Conservation (phyloP, 2,797 vertebrate genomes). For the Mormyrus proboscirostris region DNA sequence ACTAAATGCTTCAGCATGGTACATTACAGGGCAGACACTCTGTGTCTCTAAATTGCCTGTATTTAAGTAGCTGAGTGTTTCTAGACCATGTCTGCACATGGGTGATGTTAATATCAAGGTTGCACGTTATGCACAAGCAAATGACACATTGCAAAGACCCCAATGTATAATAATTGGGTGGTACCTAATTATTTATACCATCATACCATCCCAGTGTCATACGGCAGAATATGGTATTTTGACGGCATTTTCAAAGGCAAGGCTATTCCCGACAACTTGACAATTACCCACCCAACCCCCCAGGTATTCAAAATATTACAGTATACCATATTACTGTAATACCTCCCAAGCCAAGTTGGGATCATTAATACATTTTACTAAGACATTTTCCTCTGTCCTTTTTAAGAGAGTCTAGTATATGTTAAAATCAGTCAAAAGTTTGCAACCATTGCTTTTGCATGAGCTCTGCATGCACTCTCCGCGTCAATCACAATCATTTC, state of each 20-base stretch:
- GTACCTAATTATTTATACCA: background rate
- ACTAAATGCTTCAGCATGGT: background rate
- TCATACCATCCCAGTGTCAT: background rate
- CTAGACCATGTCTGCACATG: background rate
- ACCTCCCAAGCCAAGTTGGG: background rate
- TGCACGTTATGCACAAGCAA: background rate
- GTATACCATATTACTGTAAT: background rate
- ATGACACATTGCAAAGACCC: background rate
- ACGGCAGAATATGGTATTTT: background rate
- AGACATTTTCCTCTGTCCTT: background rate
- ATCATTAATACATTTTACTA: background rate
- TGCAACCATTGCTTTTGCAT: background rate
- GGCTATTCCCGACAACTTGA: background rate
- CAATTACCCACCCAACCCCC: background rate
- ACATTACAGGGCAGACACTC: background rate
- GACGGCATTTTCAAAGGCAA: background rate
- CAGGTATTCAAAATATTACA: background rate
- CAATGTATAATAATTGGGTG: background rate
- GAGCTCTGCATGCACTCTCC: background rate
- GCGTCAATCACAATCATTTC: background rate
- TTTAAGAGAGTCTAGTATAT: background rate
- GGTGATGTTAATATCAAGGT: background rate
- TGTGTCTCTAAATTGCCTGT: background rate
- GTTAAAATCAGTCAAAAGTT: background rate
- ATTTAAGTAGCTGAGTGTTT: background rate